Evolutionary conservation across 2,888 invertebrate genomes (phyloP).

Genomic region (Patella caerulea): DNA sequence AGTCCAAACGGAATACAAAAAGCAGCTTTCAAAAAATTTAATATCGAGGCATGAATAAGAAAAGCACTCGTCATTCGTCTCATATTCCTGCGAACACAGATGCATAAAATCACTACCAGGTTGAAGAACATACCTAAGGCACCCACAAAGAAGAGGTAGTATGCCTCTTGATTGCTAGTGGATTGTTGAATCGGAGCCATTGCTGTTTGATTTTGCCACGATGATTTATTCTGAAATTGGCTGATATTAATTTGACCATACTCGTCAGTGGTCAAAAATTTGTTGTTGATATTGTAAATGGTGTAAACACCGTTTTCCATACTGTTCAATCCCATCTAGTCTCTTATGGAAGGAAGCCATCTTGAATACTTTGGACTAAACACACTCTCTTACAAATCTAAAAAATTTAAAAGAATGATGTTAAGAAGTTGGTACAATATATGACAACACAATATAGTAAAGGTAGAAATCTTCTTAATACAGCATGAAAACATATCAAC

Average conservation of each 20-base stretch:
- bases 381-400: not conserved
- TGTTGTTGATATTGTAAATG: too few species aligned
- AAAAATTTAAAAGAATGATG: not conserved
- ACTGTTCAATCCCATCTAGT: not conserved
- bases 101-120: constrained; percentile 60
- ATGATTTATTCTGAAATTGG: not conserved
- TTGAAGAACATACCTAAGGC: constrained; percentile 66
- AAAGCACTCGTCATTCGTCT: constrained; percentile 70
- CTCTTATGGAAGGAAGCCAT: not conserved
- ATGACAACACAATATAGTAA: too few species aligned
- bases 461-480: too few species aligned
- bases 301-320: not conserved
- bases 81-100: constrained; percentile 58
- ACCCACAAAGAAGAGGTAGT: constrained; percentile 67
- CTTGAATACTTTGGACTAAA: not conserved
- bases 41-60: constrained; percentile 68
- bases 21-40: constrained; percentile 67
- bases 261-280: not conserved
- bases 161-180: constrained; percentile 61
- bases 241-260: not conserved
- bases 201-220: not conserved
- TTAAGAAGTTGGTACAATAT: too few species aligned
- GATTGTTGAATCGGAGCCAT: constrained; percentile 24
- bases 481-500: too few species aligned
- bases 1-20: constrained; percentile 70